A percentile compares a stretch with the other conserved stretches of the same genome.
These are phyloP conservation scores for Cerastis leucographa DNA, from an alignment of 2,888 invertebrate species.

Conservation along the genomic window DNA sequence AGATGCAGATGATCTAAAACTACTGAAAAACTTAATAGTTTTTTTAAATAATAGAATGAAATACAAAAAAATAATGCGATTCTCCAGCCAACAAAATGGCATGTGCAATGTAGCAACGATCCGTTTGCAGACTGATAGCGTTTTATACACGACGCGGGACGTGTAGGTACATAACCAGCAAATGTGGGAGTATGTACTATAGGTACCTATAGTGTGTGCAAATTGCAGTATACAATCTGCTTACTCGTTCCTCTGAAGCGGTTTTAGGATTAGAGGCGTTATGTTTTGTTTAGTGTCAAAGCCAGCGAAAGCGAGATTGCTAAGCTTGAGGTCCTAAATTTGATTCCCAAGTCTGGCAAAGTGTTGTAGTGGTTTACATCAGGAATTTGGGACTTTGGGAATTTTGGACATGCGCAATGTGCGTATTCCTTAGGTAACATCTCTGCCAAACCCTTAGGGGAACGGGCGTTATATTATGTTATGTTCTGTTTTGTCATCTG, in stretches of 20 bases:
- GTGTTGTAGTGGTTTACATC: too few relatives aligned
- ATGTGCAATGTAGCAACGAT: slow-evolving; percentile 28
- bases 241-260: not conserved
- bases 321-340: too few relatives aligned
- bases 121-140: slow-evolving; percentile 28
- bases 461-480: too few relatives aligned
- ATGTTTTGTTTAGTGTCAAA: not conserved
- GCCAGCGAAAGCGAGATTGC: not conserved
- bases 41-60: not conserved
- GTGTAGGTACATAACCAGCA: not conserved
- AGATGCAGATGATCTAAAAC: not conserved
- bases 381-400: too few relatives aligned
- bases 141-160: slow-evolving; percentile 4
- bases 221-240: not conserved
- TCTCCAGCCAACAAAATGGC: slow-evolving; percentile 13
- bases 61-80: not conserved
- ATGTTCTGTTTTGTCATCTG: not conserved
- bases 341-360: too few relatives aligned
- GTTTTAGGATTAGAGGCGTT: not conserved
- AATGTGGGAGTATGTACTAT: slow-evolving; percentile 14
- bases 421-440: too few relatives aligned
- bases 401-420: too few relatives aligned
- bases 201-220: not conserved
- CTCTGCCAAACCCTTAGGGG: too few relatives aligned
- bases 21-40: not conserved